Conservation (phyloP, 2,797 vertebrate species). For the Darevskia mixta region DNA sequence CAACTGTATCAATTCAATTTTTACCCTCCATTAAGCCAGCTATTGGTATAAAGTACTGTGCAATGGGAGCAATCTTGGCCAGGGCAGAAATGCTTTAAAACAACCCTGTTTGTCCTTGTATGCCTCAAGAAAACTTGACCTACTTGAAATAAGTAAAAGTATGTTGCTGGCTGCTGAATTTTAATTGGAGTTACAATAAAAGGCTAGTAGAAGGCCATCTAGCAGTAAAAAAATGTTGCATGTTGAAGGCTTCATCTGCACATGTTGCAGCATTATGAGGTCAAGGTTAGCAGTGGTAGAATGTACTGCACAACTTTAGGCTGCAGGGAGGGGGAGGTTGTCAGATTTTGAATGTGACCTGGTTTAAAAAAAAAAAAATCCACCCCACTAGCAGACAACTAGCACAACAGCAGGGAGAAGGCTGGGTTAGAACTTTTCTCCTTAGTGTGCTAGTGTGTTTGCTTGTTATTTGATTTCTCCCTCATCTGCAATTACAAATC, state of each 20-base stretch:
- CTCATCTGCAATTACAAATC: background rate
- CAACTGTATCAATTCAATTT: background rate
- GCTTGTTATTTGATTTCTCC: background rate
- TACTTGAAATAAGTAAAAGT: background rate
- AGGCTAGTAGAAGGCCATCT: background rate
- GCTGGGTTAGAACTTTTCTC: background rate
- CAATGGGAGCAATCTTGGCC: background rate
- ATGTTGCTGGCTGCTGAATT: background rate
- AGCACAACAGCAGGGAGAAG: background rate
- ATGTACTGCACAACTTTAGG: background rate
- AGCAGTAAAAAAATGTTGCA: background rate
- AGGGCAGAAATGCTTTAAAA: background rate
- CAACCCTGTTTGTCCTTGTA: background rate
- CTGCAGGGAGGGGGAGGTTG: too few relatives aligned
- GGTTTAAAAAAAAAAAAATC: background rate
- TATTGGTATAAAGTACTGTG: background rate
- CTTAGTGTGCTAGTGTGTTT: background rate
- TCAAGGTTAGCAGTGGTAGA: background rate
- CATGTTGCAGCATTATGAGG: background rate
- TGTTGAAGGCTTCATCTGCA: background rate
- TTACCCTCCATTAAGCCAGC: background rate
- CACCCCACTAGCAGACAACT: background rate
- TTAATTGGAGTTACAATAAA: background rate
- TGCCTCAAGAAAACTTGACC: background rate
- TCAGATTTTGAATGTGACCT: background rate